A percentile compares a stretch with the other conserved stretches of the same genome.
phyloP scores from a whole-genome alignment of 2,113 vertebrate species.

The Ctenomys sociabilis region DNA sequence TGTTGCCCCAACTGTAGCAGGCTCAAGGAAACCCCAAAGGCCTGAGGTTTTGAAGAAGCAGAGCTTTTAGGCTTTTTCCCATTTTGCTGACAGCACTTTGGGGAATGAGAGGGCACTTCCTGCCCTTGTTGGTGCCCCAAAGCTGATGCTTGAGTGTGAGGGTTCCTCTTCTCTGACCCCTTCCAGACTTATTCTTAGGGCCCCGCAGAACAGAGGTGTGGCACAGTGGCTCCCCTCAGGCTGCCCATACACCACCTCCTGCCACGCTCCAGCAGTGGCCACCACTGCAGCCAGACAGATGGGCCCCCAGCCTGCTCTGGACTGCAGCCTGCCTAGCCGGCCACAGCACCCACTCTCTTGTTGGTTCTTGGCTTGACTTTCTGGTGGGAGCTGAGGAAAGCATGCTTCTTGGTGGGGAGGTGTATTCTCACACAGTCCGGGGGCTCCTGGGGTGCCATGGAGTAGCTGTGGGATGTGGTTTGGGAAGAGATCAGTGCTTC shows the following conservation, averaged over 20 bases:
- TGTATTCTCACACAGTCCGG: neutral
- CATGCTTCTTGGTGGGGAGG: neutral
- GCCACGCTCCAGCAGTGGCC: neutral
- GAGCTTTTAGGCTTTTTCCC: neutral
- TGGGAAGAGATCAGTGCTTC: neutral
- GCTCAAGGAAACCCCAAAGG: neutral
- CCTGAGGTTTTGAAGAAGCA: neutral
- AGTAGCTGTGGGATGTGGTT: neutral
- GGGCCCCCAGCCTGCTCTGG: neutral
- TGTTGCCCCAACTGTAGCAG: neutral
- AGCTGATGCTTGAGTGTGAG: neutral
- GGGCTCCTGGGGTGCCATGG: too few relatives aligned
- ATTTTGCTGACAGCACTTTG: neutral
- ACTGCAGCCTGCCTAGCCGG: neutral
- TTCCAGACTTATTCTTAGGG: neutral
- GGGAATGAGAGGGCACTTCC: neutral
- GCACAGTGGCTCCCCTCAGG: accelerated
- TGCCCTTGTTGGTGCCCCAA: neutral
- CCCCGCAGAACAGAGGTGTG: neutral
- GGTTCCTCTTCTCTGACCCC: neutral
- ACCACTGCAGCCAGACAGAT: neutral
- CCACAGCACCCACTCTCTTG: accelerated
- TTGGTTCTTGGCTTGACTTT: neutral
- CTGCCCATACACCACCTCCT: neutral
- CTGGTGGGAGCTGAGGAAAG: neutral